Base-by-base conservation (phyloP, 2,113 vertebrate genomes). In the Cottus gobio region DNA sequence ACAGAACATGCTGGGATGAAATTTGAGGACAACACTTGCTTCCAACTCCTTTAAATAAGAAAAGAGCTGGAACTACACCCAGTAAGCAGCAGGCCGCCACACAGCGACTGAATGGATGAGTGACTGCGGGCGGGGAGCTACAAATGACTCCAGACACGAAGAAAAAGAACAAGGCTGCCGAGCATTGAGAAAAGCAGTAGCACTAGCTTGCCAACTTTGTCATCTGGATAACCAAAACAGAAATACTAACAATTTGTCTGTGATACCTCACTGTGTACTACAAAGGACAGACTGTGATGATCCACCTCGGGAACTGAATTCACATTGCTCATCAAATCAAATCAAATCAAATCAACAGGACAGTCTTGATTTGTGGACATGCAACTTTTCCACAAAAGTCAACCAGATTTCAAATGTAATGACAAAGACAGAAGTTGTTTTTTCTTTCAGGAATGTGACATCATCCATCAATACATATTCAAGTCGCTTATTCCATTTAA, bases 41-140 rank as follows among this genome's bases (percentile, higher is more conserved):
- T 50, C 50, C 31, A 16, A 71, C 56, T 69, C 42, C 56, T 87
- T 83, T 65, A 24, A 81, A 75, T 58, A 62, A 54, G 48, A 73
- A 79, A 72, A 54, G 61, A 77, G 52, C 63, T 87, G 82, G 83
- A 89, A 71, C 66, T 11, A 13, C 48, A 89, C 48, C 77, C 78
- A 76, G 83, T 26, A 39, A 85, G 69, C 88, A 88, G 85, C 89
- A 85, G 85, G 85, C 75, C 26, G 58, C 3, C 75, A 66, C 80
- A 85, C 67, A 58, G 34, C 24, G 7, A 34, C 42, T 79, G 85
- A 92, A 89, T 83, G 87, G 82, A 74, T 89, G 82, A 92, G 79
- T 90, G 86, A 85, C 74, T 82, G 66, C 24, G 31, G 66, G 87
- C 26, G 31, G 67, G 44, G 83, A 81, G 71, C 31, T 82, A 90